phyloP scores from a whole-genome alignment of 2,888 invertebrate species.

The Calephelis perditalis region DNA sequence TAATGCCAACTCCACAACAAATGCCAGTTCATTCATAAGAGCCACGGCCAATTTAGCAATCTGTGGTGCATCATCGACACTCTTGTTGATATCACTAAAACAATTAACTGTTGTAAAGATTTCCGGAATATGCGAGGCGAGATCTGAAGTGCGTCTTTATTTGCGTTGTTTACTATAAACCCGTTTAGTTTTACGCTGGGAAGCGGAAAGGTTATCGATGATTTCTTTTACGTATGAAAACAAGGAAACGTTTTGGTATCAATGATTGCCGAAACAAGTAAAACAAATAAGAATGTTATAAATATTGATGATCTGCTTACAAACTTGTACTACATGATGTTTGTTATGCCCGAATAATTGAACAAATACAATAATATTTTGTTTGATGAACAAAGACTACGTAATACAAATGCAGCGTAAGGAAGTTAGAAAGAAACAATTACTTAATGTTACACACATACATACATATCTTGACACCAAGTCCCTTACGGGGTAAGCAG shows the following conservation, averaged over 20 bases:
- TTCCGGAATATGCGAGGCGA: slow-evolving; percentile 39
- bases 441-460: no score
- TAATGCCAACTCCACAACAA: slow-evolving; percentile 58
- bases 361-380: no score
- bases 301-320: no score
- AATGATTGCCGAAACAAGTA: slow-evolving; percentile 37
- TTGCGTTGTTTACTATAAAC: slow-evolving; percentile 40
- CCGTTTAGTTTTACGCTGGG: slow-evolving; percentile 27
- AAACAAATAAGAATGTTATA: no score
- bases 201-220: slow-evolving; percentile 50
- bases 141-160: slow-evolving; percentile 27
- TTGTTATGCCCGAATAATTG: no score
- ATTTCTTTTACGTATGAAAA: slow-evolving; percentile 63
- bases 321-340: no score
- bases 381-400: no score
- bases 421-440: no score
- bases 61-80: slow-evolving; percentile 44
- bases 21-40: slow-evolving; percentile 65
- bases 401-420: no score
- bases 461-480: no score
- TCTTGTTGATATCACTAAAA: slow-evolving; percentile 34
- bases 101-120: slow-evolving; percentile 34
- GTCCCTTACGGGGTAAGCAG: no score
- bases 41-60: slow-evolving; percentile 45
- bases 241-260: slow-evolving; percentile 56